Conservation (phyloP, 1,140 invertebrate genomes). For the Rhopalosiphum padi region DNA sequence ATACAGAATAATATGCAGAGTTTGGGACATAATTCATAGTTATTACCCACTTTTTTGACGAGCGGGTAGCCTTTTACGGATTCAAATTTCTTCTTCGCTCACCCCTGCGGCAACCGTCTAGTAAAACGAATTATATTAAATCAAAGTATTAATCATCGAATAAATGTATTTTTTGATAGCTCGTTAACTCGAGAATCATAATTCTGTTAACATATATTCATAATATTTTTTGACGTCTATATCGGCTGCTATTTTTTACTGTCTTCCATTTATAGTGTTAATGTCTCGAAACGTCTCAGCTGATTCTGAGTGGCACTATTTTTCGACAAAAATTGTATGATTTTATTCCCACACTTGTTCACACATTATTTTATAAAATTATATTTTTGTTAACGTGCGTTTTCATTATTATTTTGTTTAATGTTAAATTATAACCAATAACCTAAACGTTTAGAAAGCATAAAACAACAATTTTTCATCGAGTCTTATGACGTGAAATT, state of each 20-base stretch:
- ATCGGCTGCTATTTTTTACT: not conserved
- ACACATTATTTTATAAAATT: not conserved
- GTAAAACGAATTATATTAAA: conserved; percentile 26
- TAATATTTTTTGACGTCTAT: not conserved
- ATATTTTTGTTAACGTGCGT: not conserved
- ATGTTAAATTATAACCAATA: not conserved
- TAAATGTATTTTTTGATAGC: conserved; percentile 45
- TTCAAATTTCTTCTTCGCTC: conserved; percentile 9
- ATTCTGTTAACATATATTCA: not conserved
- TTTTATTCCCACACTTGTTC: not conserved
- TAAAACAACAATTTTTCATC: not conserved
- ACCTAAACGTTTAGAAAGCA: not conserved
- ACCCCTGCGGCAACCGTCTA: not conserved
- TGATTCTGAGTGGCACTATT: not conserved
- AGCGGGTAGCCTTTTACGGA: not conserved
- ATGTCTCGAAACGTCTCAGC: not conserved
- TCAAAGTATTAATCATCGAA: conserved; percentile 19
- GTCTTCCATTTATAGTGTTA: not conserved
- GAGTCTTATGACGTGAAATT: not conserved
- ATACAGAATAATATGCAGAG: not conserved
- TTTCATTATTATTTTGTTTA: not conserved
- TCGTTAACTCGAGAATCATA: conserved; percentile 37
- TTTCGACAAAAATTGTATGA: not conserved
- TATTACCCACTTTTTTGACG: not conserved
- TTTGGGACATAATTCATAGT: not conserved